A percentile compares a stretch with the other conserved stretches of the same genome.
phyloP scores from a whole-genome alignment of 2,888 invertebrate genomes.

The Gonocerus acuteangulatus region DNA sequence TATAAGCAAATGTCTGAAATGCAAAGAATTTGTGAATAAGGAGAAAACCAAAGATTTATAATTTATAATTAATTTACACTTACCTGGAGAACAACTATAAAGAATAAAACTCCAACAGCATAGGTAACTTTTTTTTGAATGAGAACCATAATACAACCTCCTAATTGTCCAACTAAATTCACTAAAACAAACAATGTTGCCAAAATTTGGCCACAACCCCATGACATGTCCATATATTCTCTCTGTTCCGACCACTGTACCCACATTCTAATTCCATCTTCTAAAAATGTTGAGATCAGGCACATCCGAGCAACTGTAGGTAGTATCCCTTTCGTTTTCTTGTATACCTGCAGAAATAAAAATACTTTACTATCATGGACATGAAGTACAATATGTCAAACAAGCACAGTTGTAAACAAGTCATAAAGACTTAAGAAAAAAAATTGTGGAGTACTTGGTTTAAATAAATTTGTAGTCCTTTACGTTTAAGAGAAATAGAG shows the following conservation, averaged over 20 bases:
- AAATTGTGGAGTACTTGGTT: too few relatives aligned
- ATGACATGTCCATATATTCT: conserved; percentile 95
- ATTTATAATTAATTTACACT: conserved; percentile 35
- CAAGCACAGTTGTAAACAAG: not conserved
- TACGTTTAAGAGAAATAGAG: too few relatives aligned
- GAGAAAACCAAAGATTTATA: conserved; percentile 5
- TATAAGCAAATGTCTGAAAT: conserved; percentile 81
- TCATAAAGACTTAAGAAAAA: too few relatives aligned
- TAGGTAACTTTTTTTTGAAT: conserved; percentile 82
- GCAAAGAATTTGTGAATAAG: conserved; percentile 33
- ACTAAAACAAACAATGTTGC: conserved; percentile 91
- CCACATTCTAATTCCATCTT: conserved; percentile 99
- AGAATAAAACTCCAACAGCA: conserved; percentile 86
- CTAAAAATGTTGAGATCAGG: conserved; percentile 95
- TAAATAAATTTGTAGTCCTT: too few relatives aligned
- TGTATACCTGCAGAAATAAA: conserved; percentile 62
- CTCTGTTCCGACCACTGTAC: conserved; percentile 96
- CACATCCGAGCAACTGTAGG: conserved; percentile 94
- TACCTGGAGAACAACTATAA: conserved; percentile 93
- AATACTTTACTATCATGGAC: not conserved
- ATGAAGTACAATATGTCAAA: conserved; percentile 12
- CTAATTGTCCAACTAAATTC: conserved; percentile 91
- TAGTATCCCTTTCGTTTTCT: conserved; percentile 83
- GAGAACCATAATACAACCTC: conserved; percentile 94
- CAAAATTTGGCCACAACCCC: conserved; percentile 91